These are phyloP conservation scores for Hydractinia echinata DNA, from an alignment of 30 jellyfish, hydroid and myxozoan species.

Conservation along the genomic window DNA sequence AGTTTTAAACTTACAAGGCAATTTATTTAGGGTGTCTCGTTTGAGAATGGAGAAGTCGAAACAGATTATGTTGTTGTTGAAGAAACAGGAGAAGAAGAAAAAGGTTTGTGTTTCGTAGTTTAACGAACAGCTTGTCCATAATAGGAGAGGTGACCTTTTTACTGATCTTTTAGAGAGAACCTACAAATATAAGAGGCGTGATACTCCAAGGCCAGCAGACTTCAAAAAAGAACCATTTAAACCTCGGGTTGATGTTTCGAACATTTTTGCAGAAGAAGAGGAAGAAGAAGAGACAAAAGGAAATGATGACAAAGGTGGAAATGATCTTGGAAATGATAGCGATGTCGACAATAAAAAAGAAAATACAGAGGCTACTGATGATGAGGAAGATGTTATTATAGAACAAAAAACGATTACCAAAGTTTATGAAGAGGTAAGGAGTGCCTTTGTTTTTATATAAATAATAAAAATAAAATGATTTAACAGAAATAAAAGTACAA, in stretches of 20 bases:
- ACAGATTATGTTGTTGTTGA: no score
- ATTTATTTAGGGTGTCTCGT: no score
- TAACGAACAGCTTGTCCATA: no score
- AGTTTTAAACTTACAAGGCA: no score
- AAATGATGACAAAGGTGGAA: constrained; percentile 5
- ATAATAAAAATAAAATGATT: no score
- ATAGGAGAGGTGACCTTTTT: no score
- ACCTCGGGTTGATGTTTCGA: constrained; percentile 27
- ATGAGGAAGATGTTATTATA: constrained; percentile 16
- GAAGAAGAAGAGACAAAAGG: constrained; percentile 52
- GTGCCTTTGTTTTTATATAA: background rate
- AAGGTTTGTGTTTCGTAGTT: no score
- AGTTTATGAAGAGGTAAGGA: constrained; percentile 91
- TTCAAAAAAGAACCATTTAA: constrained; percentile 20
- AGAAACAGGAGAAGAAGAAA: no score
- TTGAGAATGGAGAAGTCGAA: no score
- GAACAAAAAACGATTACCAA: constrained; percentile 86
- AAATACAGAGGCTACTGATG: constrained; percentile 41
- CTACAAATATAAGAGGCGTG: constrained; percentile 33
- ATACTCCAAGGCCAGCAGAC: constrained; percentile 45
- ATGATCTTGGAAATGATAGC: constrained; percentile 21
- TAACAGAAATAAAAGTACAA: no score
- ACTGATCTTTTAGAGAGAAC: background rate
- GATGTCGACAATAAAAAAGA: constrained; percentile 49
- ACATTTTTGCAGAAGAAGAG: constrained; percentile 39